Evolutionary conservation across 1,140 invertebrate species (phyloP).

Genomic region (Antheraea pernyi): DNA sequence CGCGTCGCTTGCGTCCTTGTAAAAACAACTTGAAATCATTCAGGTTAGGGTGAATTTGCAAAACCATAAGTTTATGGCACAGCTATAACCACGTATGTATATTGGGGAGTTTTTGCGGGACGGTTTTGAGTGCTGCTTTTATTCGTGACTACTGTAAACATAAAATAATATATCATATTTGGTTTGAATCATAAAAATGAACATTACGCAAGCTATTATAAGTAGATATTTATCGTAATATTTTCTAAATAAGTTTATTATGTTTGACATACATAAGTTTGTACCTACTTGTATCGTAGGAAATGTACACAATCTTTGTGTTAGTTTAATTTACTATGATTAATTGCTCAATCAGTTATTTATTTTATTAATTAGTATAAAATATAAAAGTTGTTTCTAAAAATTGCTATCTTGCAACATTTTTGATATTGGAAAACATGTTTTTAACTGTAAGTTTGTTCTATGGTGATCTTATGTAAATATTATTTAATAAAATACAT

Average conservation of each 20-base stretch:
- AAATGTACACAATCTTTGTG: conserved; percentile 43
- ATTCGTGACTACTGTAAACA: too few species aligned
- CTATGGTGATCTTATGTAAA: conserved; percentile 24
- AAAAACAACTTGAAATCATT: too few species aligned
- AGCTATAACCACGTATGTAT: too few species aligned
- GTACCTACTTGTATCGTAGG: conserved; percentile 45
- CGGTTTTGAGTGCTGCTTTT: too few species aligned
- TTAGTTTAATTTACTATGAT: conserved; percentile 21
- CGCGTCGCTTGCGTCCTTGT: too few species aligned
- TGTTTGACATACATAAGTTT: conserved; percentile 17
- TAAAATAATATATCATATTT: too few species aligned
- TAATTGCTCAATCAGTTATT: conserved; percentile 38
- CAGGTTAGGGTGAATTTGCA: too few species aligned
- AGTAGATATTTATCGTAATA: too few species aligned
- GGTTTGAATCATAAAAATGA: too few species aligned
- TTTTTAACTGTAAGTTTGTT: conserved; percentile 13
- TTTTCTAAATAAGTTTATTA: not conserved
- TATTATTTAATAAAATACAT: conserved; percentile 10
- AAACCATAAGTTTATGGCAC: too few species aligned
- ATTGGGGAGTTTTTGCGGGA: too few species aligned
- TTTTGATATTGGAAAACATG: conserved; percentile 5
- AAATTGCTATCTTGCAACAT: not conserved
- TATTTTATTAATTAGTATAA: conserved; percentile 28
- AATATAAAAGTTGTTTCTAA: not conserved
- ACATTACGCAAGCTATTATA: too few species aligned